These are phyloP conservation scores for Geotrupes spiniger DNA, from an alignment of 2,888 invertebrate species.

Conservation along the genomic window DNA sequence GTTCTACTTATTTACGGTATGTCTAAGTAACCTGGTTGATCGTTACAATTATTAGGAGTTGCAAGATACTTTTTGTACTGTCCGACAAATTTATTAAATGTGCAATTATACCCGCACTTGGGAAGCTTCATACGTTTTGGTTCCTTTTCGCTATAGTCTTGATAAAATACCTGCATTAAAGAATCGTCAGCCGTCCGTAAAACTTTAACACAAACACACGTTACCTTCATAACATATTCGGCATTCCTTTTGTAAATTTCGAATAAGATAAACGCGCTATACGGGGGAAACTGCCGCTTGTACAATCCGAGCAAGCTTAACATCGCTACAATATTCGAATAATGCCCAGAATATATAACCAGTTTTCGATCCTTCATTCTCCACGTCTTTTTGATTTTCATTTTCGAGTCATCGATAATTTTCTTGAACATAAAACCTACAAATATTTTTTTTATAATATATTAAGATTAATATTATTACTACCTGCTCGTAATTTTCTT, in stretches of 20 bases:
- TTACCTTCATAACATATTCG: conserved; percentile 31
- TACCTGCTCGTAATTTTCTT: conserved; percentile 17
- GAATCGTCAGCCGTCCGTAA: too few relatives aligned
- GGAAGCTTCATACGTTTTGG: conserved; percentile 16
- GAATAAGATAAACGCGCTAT: conserved; percentile 29
- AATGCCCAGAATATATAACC: conserved; percentile 42
- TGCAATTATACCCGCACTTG: background rate
- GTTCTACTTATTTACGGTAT: too few relatives aligned
- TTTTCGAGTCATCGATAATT: conserved; percentile 35
- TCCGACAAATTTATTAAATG: background rate
- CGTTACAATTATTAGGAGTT: background rate
- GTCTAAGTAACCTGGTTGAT: too few relatives aligned
- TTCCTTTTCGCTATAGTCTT: conserved; percentile 31
- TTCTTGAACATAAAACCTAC: conserved; percentile 45
- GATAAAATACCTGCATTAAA: conserved; percentile 36
- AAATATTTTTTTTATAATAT: conserved; percentile 42
- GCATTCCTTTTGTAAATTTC: conserved; percentile 37
- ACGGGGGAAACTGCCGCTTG: conserved; percentile 38
- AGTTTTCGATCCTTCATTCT: conserved; percentile 34
- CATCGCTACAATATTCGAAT: conserved; percentile 39
- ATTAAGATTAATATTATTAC: background rate
- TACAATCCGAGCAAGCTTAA: conserved; percentile 41
- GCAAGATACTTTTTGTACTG: background rate
- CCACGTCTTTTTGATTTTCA: conserved; percentile 31
- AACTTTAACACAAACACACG: background rate